Evolutionary conservation across 1,140 invertebrate genomes (phyloP), one percentile per base, ranked within the genome.

Genomic region (Bombus pyrosoma): DNA sequence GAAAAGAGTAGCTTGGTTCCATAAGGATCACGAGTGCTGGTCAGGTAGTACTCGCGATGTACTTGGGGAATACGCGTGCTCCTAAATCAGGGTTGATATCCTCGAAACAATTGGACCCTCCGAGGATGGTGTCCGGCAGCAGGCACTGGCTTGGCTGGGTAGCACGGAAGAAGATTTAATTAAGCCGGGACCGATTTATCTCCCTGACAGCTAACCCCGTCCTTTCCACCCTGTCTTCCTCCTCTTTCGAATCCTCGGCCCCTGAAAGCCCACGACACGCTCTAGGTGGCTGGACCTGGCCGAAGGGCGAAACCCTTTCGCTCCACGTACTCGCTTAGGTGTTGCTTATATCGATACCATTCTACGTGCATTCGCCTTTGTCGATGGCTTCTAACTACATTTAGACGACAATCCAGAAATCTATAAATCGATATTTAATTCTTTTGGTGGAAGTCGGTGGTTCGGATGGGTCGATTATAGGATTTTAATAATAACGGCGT

Each of bases 111-210:
- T 95, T 94, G 93, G 90, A 93, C 92, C 92, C 93, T 94, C 94
- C 91, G 89, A 88, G 90, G 89, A 88, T 88, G 89, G 89, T 90
- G 89, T 90, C 90, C 85, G 81, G 88, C 89, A 86, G 91, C 91
- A 88, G 86, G 86, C 89, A 76, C 86, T 89, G 86, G 90, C 87
- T 86, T 83, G 72, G 78, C 79, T 81, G 87, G 85, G 91, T 91
- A 92, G 92, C 92, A 93, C 89, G 93, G 95, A 95, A 95, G 95
- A 95, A 95, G 95, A 95, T 95, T 95, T 95, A 95, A 95, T 95
- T 95, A 95, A 95, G 95, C 95, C 91, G 91, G 93, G 91, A 92
- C 94, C 95, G 95, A 95, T 95, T 95, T 95, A 95, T 95, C 95
- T 95, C 95, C 89, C 94, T 95, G 95, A 95, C 94, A 95, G 95